Evolutionary conservation across 1,140 invertebrate species (phyloP), one percentile per base, ranked within the genome.

Genomic region (Leptinotarsa texana): DNA sequence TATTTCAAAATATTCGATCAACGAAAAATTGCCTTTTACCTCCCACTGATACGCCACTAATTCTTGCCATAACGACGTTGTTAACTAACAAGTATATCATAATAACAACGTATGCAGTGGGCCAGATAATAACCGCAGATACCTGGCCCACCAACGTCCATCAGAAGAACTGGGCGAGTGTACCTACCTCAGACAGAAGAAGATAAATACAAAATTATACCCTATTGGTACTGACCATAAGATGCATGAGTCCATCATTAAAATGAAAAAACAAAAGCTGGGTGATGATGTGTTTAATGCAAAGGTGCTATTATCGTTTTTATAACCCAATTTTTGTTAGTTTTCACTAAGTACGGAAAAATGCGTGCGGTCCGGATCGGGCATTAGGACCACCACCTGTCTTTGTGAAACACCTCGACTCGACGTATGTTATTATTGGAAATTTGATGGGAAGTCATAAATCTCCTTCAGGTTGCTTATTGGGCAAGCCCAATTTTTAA

Each of bases 191-290:
- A 80, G 80, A 75, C 80, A 80, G 81, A 82, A 80, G 80, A 78
- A 79, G 82, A 83, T 83, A 83, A 83, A 80, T 81, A 81, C 80
- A 81, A 84, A 84, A 84, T 84, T 84, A 84, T 82, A 84, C 81
- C 79, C 79, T 84, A 83, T 83, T 80, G 80, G 80, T 76, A 80
- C 78, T 72, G 61, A 75, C 77, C 78, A 80, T 82, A 83, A 82
- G 80, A 78, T 27, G 49, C 57, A 42, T 24, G 70, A 67, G 49
- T 48, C 18, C 74, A 69, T 79, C 78, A 79, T 82, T 82, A 82
- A 77, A 75, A 71, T 72, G 76, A 78, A 79, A 78, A 79, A 74
- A 69, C 71, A 22, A 77, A 73, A 66, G 49, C 18, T 73, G 72
- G 74, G 72, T 69, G 72, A 77, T 77, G 74, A 76, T 80, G 77